These are phyloP conservation scores for Leptopterna dolabrata DNA, from an alignment of 2,888 invertebrate species.

Conservation along the genomic window DNA sequence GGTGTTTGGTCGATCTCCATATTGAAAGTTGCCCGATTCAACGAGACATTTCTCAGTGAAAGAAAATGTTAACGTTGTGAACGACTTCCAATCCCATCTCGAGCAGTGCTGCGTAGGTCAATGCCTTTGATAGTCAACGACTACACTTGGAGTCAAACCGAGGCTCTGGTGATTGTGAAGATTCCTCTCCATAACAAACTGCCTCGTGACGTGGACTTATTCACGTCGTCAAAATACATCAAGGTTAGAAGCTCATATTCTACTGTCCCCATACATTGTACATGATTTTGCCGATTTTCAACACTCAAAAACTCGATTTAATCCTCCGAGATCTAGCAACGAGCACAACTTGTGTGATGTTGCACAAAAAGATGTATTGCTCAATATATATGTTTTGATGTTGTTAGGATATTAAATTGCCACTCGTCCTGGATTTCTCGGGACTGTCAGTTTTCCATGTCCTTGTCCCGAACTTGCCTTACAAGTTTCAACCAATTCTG, in stretches of 20 bases:
- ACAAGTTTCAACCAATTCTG: too few relatives aligned
- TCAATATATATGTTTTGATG: too few relatives aligned
- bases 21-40: too few relatives aligned
- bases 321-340: not conserved
- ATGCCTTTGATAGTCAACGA: conserved; percentile 84
- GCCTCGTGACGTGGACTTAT: conserved; percentile 76
- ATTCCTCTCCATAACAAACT: conserved; percentile 75
- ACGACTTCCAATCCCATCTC: not conserved
- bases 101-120: too few relatives aligned
- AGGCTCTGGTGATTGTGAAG: conserved; percentile 72
- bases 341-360: too few relatives aligned
- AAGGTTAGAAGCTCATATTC: conserved; percentile 73
- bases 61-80: not conserved
- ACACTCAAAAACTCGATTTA: not conserved
- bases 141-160: conserved; percentile 81
- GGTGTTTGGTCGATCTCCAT: too few relatives aligned
- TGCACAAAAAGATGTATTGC: too few relatives aligned
- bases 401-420: too few relatives aligned
- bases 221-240: conserved; percentile 77
- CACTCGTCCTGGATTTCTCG: too few relatives aligned
- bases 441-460: too few relatives aligned
- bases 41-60: too few relatives aligned
- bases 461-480: too few relatives aligned
- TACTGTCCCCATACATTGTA: not conserved
- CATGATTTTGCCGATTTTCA: not conserved